These are phyloP conservation scores for Meles meles DNA, from an alignment of 2,113 vertebrate species.

Conservation along the genomic window DNA sequence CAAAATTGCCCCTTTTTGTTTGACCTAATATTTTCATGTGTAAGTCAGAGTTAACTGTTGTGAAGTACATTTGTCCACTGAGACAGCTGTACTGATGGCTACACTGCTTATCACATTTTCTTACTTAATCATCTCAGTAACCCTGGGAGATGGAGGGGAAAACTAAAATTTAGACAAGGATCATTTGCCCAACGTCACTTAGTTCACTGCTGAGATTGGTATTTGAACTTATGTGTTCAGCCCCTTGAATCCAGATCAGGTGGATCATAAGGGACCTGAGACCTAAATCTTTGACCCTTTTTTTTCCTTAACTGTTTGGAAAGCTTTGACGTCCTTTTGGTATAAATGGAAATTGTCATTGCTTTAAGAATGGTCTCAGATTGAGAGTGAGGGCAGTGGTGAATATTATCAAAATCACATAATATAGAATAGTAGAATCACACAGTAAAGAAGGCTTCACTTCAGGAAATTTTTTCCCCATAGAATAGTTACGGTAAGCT, in stretches of 20 bases:
- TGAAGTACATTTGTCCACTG: not conserved
- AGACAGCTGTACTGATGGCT: not conserved
- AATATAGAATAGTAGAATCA: not conserved
- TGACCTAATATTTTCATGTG: not conserved
- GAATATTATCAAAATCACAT: not conserved
- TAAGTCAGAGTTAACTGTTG: not conserved
- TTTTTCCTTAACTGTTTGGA: not conserved
- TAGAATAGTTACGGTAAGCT: not conserved
- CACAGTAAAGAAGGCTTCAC: not conserved
- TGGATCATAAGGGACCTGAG: not conserved
- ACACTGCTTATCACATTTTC: not conserved
- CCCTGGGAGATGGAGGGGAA: not conserved
- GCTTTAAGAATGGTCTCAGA: not conserved
- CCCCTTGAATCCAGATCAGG: not conserved
- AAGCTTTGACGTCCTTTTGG: not conserved
- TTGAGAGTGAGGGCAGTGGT: too few relatives aligned
- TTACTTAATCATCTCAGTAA: not conserved
- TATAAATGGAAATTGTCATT: not conserved
- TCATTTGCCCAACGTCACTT: not conserved
- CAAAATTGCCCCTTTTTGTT: not conserved
- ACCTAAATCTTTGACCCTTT: not conserved
- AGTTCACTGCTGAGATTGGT: not conserved
- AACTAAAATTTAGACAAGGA: not conserved
- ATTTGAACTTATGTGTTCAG: not conserved
- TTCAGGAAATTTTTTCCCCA: not conserved